A percentile compares a stretch with the other conserved stretches of the same genome.
Conservation (phyloP, 2,113 vertebrate species). For the Daboia siamensis region DNA sequence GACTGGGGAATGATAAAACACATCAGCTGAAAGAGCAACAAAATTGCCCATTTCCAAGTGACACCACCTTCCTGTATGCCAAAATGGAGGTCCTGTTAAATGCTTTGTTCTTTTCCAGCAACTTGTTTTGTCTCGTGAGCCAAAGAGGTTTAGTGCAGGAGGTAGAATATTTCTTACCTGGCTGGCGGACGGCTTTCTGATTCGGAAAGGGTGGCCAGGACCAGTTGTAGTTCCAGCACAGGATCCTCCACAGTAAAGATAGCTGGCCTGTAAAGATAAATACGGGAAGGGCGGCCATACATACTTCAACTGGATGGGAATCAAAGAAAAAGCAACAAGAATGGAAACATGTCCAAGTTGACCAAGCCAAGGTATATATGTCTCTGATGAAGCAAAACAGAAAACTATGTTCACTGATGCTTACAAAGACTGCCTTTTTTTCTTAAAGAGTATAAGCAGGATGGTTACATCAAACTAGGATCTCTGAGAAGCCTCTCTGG, state of each 20-base stretch:
- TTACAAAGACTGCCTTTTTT: not conserved
- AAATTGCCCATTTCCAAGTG: not conserved
- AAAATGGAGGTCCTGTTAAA: not conserved
- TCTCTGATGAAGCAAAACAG: not conserved
- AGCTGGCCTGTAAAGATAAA: constrained; percentile 73
- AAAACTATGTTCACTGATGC: not conserved
- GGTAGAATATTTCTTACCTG: constrained; percentile 40
- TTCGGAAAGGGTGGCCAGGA: constrained; percentile 86
- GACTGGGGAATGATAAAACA: not conserved
- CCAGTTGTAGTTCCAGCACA: constrained; percentile 85
- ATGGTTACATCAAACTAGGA: not conserved
- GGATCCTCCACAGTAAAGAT: constrained; percentile 81
- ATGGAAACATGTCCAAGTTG: not conserved
- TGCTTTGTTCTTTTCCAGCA: not conserved
- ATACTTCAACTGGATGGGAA: not conserved
- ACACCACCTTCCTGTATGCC: not conserved
- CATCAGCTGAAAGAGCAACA: not conserved
- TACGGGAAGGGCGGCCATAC: not conserved
- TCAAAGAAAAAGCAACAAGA: not conserved
- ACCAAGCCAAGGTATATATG: no score
- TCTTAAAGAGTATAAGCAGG: not conserved
- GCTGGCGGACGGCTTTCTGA: constrained; percentile 15
- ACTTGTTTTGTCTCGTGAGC: not conserved
- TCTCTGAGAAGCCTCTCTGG: not conserved
- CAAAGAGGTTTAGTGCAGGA: not conserved